These are phyloP conservation scores for Spisula subtruncata DNA, from an alignment of 2,888 invertebrate species.

Conservation along the genomic window DNA sequence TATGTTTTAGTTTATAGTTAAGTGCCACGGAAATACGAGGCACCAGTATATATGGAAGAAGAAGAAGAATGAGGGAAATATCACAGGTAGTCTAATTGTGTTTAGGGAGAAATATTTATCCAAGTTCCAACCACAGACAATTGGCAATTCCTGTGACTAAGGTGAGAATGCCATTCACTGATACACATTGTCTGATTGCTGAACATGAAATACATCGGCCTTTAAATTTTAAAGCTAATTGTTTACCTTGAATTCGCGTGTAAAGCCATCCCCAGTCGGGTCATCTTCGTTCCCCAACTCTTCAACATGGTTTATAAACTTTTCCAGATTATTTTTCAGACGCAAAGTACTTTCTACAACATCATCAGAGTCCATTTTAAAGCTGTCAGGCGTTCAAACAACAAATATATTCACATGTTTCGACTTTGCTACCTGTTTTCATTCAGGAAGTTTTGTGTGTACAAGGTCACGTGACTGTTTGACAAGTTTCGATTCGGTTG, in stretches of 20 bases:
- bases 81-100: no score
- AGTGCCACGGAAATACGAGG: no score
- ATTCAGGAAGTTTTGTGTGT: slow-evolving; percentile 64
- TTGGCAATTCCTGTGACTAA: no score
- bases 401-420: slow-evolving; percentile 33
- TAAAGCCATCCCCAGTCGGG: slow-evolving; percentile 78
- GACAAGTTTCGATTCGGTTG: slow-evolving; percentile 50
- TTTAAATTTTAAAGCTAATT: no score
- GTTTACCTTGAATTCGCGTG: slow-evolving; percentile 80
- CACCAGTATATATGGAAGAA: no score
- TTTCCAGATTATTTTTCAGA: slow-evolving; percentile 72
- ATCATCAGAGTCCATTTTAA: slow-evolving; percentile 53
- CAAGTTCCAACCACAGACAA: no score
- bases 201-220: no score
- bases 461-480: slow-evolving; percentile 56
- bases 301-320: slow-evolving; percentile 78
- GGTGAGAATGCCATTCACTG: no score
- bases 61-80: no score
- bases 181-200: no score
- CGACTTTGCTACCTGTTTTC: slow-evolving; percentile 45
- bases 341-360: slow-evolving; percentile 50
- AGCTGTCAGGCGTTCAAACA: slow-evolving; percentile 20
- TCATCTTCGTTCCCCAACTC: slow-evolving; percentile 76
- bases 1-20: no score
- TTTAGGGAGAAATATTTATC: no score